These are phyloP conservation scores for Channa striata DNA, from an alignment of 2,797 vertebrate species.

Conservation along the genomic window DNA sequence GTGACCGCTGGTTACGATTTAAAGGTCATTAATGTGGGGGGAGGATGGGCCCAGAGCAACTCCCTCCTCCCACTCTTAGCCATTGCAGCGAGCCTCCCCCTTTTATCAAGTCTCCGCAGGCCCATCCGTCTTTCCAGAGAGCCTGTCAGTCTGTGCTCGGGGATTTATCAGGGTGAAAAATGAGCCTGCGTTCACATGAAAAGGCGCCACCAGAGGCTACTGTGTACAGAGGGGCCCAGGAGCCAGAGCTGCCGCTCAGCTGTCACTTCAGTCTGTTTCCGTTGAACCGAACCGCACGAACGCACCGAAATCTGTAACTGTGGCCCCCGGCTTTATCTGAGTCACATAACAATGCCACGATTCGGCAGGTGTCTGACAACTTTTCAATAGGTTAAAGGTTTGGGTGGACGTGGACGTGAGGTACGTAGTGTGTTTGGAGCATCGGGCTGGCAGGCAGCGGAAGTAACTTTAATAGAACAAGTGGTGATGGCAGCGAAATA, in stretches of 20 bases:
- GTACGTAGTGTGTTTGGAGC: no score
- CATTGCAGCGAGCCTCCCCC: conserved; percentile 28
- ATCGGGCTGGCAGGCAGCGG: no score
- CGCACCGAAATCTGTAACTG: not conserved
- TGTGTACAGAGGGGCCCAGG: conserved; percentile 8
- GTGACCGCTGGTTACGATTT: conserved; percentile 44
- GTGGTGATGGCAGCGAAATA: no score
- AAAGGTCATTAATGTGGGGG: conserved; percentile 50
- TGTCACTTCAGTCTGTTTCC: not conserved
- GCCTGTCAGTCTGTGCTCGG: conserved; percentile 66
- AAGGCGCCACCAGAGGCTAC: conserved; percentile 43
- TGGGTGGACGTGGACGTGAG: no score
- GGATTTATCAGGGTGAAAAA: conserved; percentile 68
- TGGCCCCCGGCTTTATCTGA: not conserved
- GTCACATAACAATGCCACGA: not conserved
- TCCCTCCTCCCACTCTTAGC: conserved; percentile 7
- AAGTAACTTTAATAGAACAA: no score
- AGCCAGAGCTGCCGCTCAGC: conserved; percentile 9
- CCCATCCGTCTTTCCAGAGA: conserved; percentile 69
- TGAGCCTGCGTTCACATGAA: conserved; percentile 50
- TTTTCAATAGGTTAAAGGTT: no score
- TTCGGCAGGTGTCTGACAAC: not conserved
- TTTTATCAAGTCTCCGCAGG: conserved; percentile 66
- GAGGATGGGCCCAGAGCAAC: conserved; percentile 34
- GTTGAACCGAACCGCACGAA: not conserved